These are phyloP conservation scores for Meda fulgida DNA, from an alignment of 2,797 vertebrate genomes.

Conservation along the genomic window DNA sequence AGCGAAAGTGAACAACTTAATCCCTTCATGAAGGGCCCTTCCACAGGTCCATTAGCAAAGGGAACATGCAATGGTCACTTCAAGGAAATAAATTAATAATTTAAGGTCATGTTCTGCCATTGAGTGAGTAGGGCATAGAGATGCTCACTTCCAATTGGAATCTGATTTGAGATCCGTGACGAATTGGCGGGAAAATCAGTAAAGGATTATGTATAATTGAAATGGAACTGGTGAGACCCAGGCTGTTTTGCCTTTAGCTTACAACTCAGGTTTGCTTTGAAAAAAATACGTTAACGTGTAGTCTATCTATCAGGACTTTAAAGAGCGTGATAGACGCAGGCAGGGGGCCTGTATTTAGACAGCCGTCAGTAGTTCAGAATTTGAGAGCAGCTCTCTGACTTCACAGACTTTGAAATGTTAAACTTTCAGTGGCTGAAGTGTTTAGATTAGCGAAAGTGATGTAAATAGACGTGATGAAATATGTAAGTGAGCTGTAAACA, in stretches of 20 bases:
- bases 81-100: too few relatives aligned
- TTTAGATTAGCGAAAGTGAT: slow-evolving; percentile 61
- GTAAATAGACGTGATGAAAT: slow-evolving; percentile 59
- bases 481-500: slow-evolving; percentile 67
- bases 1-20: too few relatives aligned
- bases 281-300: slow-evolving; percentile 30
- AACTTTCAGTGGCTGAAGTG: slow-evolving; percentile 54
- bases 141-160: too few relatives aligned
- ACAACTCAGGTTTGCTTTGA: slow-evolving; percentile 3
- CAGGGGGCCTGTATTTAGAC: slow-evolving; percentile 49
- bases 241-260: neutral
- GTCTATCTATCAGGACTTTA: slow-evolving; percentile 5
- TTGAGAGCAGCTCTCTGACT: slow-evolving; percentile 43
- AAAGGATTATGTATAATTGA: neutral
- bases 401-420: slow-evolving; percentile 54
- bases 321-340: slow-evolving; percentile 24
- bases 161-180: neutral
- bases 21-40: too few relatives aligned
- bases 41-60: too few relatives aligned
- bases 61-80: too few relatives aligned
- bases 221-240: neutral
- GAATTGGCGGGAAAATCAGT: neutral
- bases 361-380: slow-evolving; percentile 42
- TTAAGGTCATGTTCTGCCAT: too few relatives aligned
- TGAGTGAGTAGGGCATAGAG: too few relatives aligned